These are phyloP conservation scores for Uropetala carovei DNA, from an alignment of 2,888 invertebrate species.

Conservation along the genomic window DNA sequence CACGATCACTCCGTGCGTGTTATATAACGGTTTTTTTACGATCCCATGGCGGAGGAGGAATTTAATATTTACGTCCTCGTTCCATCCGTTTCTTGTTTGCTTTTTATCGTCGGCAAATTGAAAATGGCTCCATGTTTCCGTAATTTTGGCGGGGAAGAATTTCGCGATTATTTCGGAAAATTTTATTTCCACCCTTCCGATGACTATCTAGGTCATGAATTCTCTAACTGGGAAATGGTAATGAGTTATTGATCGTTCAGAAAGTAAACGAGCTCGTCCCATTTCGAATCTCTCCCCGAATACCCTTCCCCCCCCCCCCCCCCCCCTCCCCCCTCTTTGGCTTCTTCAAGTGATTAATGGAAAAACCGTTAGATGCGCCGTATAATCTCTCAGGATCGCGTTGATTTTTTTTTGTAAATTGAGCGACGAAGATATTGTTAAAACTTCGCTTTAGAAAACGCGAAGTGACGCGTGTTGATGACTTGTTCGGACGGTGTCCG, in stretches of 20 bases:
- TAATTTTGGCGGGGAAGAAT: not conserved
- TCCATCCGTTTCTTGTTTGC: not conserved
- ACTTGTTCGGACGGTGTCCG: not conserved
- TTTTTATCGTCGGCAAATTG: slow-evolving; percentile 23
- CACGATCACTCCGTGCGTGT: not conserved
- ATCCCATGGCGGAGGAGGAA: not conserved
- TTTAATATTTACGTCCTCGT: not conserved
- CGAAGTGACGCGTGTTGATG: not conserved
- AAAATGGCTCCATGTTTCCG: not conserved
- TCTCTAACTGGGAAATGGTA: slow-evolving; percentile 34
- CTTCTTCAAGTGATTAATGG: slow-evolving; percentile 32
- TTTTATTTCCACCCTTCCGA: not conserved
- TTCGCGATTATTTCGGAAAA: not conserved
- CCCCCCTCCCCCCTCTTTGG: not conserved
- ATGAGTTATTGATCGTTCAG: not conserved
- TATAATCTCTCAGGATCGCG: not conserved
- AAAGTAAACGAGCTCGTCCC: not conserved
- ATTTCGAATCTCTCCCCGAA: not conserved
- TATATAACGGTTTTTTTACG: not conserved
- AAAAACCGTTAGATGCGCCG: not conserved
- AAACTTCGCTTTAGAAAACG: not conserved
- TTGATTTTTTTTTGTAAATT: not conserved
- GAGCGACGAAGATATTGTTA: not conserved
- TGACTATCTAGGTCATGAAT: not conserved
- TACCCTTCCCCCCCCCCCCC: not conserved